A percentile compares a stretch with the other conserved stretches of the same genome.
Evolutionary conservation across 2,888 invertebrate species (phyloP).

Genomic region (Zeuzera pyrina): DNA sequence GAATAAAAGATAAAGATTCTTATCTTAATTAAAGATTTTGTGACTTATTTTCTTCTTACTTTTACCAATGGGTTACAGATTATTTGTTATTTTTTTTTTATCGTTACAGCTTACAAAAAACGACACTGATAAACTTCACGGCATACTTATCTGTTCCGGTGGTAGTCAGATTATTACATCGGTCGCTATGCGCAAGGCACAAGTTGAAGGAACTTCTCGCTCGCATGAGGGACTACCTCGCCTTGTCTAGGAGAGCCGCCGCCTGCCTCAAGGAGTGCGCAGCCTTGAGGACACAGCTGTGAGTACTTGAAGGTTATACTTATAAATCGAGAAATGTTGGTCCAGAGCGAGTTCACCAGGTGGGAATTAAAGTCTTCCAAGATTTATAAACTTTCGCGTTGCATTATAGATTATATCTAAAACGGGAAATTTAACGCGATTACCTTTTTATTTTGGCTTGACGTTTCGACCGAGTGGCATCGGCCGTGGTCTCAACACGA

Average conservation of each 20-base stretch:
- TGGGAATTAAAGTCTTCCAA: too few species aligned
- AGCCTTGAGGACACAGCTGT: conserved; percentile 43
- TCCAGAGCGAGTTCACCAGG: not conserved
- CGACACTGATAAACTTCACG: conserved; percentile 25
- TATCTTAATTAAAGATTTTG: too few species aligned
- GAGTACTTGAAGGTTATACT: conserved; percentile 19
- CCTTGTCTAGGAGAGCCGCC: conserved; percentile 46
- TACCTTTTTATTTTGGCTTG: too few species aligned
- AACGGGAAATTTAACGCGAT: too few species aligned
- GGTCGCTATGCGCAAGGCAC: conserved; percentile 22
- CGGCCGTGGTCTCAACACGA: too few species aligned
- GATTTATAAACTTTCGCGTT: too few species aligned
- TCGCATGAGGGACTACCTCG: conserved; percentile 43
- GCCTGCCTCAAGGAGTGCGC: conserved; percentile 55
- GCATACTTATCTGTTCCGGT: conserved; percentile 30
- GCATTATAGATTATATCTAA: too few species aligned
- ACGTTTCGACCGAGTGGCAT: too few species aligned
- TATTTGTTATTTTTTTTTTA: not conserved
- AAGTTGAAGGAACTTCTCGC: conserved; percentile 28
- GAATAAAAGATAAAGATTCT: too few species aligned
- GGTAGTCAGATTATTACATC: conserved; percentile 28
- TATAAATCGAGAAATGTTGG: not conserved
- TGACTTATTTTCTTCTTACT: too few species aligned
- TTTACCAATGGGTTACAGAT: too few species aligned
- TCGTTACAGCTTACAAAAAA: conserved; percentile 27